Conservation (phyloP, 2,797 vertebrate species). For the Pangasius larnaudii region DNA sequence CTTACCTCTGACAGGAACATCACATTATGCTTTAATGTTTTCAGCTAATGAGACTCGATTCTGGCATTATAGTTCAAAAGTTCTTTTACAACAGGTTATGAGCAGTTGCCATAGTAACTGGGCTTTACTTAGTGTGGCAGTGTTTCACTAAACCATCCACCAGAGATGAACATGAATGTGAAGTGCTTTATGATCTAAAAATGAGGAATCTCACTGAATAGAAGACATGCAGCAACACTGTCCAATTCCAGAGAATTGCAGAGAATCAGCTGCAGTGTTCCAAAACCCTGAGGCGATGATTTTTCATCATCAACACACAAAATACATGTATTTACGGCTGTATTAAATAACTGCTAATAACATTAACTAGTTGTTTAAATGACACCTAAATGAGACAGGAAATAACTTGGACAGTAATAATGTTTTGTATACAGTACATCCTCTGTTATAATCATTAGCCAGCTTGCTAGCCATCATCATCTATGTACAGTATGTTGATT, state of each 20-base stretch:
- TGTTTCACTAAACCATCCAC: not conserved
- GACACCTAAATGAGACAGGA: not conserved
- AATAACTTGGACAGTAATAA: not conserved
- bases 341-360: not conserved
- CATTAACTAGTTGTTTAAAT: not conserved
- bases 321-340: not conserved
- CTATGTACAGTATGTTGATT: not conserved
- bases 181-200: not conserved
- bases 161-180: not conserved
- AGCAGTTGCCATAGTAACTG: not conserved
- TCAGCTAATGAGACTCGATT: not conserved
- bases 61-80: not conserved
- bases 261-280: not conserved
- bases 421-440: not conserved
- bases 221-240: not conserved
- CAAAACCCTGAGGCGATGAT: not conserved
- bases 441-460: not conserved
- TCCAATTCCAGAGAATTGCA: not conserved
- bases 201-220: not conserved
- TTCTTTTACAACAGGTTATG: not conserved
- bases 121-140: not conserved
- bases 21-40: not conserved
- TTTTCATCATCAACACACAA: not conserved
- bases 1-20: too few species aligned
- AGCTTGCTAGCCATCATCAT: not conserved